Conservation (phyloP, 2,888 invertebrate genomes). For the Pammene fasciana region DNA sequence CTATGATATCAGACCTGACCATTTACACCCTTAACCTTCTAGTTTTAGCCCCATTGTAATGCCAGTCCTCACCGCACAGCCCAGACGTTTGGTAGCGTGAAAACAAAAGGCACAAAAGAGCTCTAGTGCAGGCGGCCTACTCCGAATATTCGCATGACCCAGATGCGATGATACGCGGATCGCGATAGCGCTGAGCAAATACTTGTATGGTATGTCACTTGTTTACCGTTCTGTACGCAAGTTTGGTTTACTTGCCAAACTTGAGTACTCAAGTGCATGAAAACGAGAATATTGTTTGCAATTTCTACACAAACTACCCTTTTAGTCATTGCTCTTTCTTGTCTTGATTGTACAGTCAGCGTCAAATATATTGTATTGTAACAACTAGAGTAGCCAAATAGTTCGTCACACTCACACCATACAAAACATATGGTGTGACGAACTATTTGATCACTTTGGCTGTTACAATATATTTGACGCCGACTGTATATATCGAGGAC, state of each 20-base stretch:
- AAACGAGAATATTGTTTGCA: not conserved
- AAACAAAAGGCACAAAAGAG: constrained; percentile 26
- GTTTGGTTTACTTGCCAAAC: not conserved
- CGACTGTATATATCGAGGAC: no score
- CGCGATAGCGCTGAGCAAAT: constrained; percentile 25
- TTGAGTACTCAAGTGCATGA: not conserved
- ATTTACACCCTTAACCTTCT: not conserved
- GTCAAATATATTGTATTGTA: no score
- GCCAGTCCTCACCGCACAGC: not conserved
- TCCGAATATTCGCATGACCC: constrained; percentile 39
- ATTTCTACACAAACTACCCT: not conserved
- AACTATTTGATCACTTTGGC: no score
- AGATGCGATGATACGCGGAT: constrained; percentile 23
- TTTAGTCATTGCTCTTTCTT: no score
- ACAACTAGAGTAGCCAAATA: no score
- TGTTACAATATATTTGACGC: no score
- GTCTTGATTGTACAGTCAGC: no score
- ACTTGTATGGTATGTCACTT: constrained; percentile 7
- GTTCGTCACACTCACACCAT: no score
- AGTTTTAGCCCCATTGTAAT: not conserved
- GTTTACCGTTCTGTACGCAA: not conserved
- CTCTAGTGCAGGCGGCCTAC: constrained; percentile 37
- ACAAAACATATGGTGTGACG: no score
- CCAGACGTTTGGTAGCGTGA: constrained; percentile 17
- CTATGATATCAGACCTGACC: not conserved